Evolutionary conservation across 2,797 vertebrate species (phyloP).

Genomic region (Neopelma chrysocephalum): DNA sequence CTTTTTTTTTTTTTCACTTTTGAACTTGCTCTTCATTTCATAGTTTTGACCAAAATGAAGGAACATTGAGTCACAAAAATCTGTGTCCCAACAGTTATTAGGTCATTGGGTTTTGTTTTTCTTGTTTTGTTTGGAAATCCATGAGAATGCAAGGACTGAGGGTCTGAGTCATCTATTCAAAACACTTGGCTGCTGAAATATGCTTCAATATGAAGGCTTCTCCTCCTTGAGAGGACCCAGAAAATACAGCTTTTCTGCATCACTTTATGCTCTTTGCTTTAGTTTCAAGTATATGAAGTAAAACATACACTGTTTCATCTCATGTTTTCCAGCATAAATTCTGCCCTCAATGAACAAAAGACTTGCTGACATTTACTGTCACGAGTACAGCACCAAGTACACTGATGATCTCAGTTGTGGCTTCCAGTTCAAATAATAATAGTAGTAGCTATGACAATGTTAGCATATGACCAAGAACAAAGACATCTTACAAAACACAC

Average conservation of each 20-base stretch:
- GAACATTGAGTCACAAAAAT: background rate
- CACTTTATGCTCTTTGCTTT: background rate
- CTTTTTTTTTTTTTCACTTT: background rate
- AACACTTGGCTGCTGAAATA: background rate
- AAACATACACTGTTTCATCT: background rate
- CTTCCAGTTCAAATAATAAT: constrained; percentile 19
- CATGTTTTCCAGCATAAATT: background rate
- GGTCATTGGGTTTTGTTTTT: background rate
- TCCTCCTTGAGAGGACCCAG: background rate
- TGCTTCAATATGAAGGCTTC: background rate
- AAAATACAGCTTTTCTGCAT: background rate
- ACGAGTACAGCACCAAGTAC: background rate
- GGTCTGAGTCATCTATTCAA: background rate
- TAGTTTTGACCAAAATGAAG: background rate
- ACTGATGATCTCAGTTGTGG: background rate
- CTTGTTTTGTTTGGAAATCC: background rate
- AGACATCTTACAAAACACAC: background rate
- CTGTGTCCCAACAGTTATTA: background rate
- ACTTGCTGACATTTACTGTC: constrained; percentile 13
- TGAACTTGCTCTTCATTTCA: background rate
- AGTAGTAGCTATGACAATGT: constrained; percentile 5
- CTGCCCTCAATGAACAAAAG: constrained; percentile 6
- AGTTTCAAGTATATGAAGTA: background rate
- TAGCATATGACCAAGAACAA: constrained; percentile 26
- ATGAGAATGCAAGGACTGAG: background rate